Conservation (phyloP, 1,140 invertebrate genomes). For the Mactra quadrangularis region DNA sequence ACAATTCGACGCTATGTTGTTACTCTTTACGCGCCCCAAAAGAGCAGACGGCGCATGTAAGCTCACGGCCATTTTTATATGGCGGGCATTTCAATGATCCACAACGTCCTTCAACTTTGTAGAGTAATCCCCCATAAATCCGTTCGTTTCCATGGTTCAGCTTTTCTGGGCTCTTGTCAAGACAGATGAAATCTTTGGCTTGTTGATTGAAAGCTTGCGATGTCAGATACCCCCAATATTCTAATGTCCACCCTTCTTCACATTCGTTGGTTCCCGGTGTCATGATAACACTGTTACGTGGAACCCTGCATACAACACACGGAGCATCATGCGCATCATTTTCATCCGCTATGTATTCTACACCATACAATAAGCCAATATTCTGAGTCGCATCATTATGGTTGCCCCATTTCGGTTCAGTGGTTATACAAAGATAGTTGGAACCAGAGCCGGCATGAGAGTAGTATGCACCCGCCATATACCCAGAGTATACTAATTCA, state of each 20-base stretch:
- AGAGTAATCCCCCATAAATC: neutral
- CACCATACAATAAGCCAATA: conserved; percentile 58
- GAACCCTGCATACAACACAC: neutral
- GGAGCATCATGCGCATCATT: conserved; percentile 71
- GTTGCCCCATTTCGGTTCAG: conserved; percentile 27
- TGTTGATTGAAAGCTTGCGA: neutral
- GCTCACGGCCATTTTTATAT: neutral
- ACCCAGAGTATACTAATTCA: conserved; percentile 22
- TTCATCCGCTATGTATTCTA: conserved; percentile 47
- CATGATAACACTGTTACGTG: neutral
- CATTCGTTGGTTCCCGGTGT: neutral
- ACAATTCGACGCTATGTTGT: no score
- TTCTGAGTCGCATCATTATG: neutral
- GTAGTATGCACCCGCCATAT: conserved; percentile 35
- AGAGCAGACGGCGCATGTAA: conserved; percentile 9
- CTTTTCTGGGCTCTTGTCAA: neutral
- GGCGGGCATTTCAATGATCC: conserved; percentile 4
- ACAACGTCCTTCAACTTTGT: conserved; percentile 4
- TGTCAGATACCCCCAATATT: conserved; percentile 8
- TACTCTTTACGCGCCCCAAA: conserved; percentile 25
- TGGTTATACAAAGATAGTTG: conserved; percentile 52
- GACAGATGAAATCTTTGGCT: neutral
- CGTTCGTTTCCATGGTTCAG: neutral
- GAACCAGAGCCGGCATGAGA: conserved; percentile 34
- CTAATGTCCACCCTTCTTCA: neutral